A percentile compares a stretch with the other conserved stretches of the same genome.
Evolutionary conservation across 2,113 vertebrate species (phyloP).

Genomic region (Nesoenas mayeri): DNA sequence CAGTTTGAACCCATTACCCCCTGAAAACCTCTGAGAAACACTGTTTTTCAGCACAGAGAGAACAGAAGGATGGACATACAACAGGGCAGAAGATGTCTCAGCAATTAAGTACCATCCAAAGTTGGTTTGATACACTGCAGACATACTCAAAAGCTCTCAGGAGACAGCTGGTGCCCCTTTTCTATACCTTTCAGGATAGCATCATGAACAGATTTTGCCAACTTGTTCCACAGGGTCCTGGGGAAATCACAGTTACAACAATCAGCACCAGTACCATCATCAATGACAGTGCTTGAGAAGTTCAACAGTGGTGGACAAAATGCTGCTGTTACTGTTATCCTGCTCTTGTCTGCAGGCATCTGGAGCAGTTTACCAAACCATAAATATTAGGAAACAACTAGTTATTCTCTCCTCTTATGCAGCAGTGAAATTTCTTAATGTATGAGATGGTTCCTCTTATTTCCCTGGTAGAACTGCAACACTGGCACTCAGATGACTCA

Average conservation of each 20-base stretch:
- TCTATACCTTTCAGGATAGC: neutral
- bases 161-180: neutral
- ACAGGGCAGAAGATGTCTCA: neutral
- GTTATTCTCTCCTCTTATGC: neutral
- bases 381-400: neutral
- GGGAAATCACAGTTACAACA: neutral
- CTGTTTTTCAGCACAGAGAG: neutral
- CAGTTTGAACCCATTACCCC: no score
- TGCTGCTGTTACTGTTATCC: neutral
- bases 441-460: neutral
- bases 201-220: neutral
- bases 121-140: neutral
- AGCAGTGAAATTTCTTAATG: neutral
- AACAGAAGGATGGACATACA: neutral
- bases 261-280: neutral
- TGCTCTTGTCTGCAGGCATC: neutral
- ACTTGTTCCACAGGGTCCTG: neutral
- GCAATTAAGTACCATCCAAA: neutral
- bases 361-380: neutral
- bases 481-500: neutral
- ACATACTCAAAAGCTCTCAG: neutral
- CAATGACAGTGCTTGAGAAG: neutral
- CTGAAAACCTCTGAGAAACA: neutral
- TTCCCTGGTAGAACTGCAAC: neutral
- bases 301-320: neutral